These are phyloP conservation scores for Myotis pilosus DNA, from an alignment of 2,797 vertebrate genomes.

Conservation along the genomic window DNA sequence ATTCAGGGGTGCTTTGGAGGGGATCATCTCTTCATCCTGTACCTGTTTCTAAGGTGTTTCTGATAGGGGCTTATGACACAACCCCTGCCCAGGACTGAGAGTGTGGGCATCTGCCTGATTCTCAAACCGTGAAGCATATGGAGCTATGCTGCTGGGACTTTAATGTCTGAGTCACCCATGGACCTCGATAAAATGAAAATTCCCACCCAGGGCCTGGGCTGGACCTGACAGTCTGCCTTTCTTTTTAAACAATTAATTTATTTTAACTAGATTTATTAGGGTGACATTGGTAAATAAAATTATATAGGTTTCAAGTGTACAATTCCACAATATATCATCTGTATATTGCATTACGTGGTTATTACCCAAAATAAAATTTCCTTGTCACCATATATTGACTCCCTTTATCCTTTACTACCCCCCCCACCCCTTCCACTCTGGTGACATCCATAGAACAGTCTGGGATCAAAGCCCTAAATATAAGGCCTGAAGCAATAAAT, in stretches of 20 bases:
- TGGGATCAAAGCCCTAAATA: not conserved
- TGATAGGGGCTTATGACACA: not conserved
- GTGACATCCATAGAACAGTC: not conserved
- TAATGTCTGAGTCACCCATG: fast-evolving
- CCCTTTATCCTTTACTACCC: not conserved
- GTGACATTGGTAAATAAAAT: not conserved
- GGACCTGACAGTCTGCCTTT: not conserved
- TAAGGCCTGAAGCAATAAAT: not conserved
- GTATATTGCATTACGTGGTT: not conserved
- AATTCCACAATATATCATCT: not conserved
- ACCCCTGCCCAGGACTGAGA: not conserved
- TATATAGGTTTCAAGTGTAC: not conserved
- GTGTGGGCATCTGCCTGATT: not conserved
- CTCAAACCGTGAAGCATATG: fast-evolving
- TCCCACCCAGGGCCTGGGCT: not conserved
- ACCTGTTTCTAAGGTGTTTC: not conserved
- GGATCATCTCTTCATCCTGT: not conserved
- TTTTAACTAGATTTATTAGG: not conserved
- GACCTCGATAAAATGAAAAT: not conserved
- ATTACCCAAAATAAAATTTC: not conserved
- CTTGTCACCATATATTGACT: not conserved
- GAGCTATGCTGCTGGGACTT: not conserved
- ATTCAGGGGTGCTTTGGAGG: not conserved
- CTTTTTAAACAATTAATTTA: not conserved
- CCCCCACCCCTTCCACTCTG: not conserved